Base-by-base conservation (phyloP, 2,113 vertebrate species). In the Channa maculata region DNA sequence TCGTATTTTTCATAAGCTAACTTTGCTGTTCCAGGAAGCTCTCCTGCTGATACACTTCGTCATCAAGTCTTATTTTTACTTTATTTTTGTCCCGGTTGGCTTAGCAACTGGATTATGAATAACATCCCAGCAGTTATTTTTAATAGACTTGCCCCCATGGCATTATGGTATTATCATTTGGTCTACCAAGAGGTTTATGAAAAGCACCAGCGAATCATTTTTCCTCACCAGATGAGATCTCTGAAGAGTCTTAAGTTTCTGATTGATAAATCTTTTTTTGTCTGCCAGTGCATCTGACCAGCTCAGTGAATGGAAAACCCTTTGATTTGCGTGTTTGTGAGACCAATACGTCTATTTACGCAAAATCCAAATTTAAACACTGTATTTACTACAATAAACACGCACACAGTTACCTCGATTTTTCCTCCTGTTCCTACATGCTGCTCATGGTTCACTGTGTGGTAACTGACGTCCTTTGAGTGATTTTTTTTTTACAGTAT, bases 11-110 rank as follows among this genome's bases (percentile, higher is more conserved):
- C 48, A 8, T 0, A 72, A 79, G 64, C 78, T 70, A 86, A 82
- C 85, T 90, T 83, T 46, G 44, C 57, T 69, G 12, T 88, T 86
- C 82, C 65, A 79, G 80, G 86, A 86, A 87, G 84, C 79, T 65
- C 24, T 85, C 86, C 85, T 57, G 79, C 82, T 88, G 88, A 71
- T 67, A 87, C 64, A 80, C n/a, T 60, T 72, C 75, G 46, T 90
- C 89, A 90, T 83, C 61, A 74, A 77, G 62, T 83, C 84, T 74
- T 91, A 89, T 91, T 90, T 91, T 82, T 83, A 82, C 52, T 54
- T 71, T 86, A 75, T 80, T 88, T 86, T 76, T 77, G 39, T 65
- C 45, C 51, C 9, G 7, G 88, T 85, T 86, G 86, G 73, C 89
- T 57, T 80, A 80, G 89, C 76, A 91, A 89, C 89, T 66, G 52